Base-by-base conservation (phyloP, 2,888 invertebrate genomes). In the Eulithis prunata region DNA sequence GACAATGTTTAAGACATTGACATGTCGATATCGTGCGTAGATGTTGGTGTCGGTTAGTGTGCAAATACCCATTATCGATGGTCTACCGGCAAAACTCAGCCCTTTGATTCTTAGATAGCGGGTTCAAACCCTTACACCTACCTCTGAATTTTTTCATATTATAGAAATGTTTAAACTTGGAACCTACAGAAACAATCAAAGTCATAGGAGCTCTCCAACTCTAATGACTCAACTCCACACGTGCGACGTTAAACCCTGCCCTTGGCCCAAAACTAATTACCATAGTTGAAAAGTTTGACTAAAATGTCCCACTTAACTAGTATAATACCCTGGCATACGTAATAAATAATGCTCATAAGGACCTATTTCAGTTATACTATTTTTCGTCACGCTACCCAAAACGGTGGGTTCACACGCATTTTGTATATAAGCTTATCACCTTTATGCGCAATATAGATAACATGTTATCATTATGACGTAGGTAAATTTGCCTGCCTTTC, bases 391-490 rank as follows among this genome's bases (percentile, higher is more conserved):
- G 71, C 66, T 46, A 71, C 45, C 38, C 38, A 36, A 57, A 64
- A 71, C 60, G 45, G 66, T 54, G 46, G 41, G 47, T 66, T 56
- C 64, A 57, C 71, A 71, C 66, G 71, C 58, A 65, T 43, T 32
- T 28, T 64, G 52, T 49, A 2, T 21, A 21, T 21, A 11, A 49
- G 21, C 21, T 21, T n/a, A 49, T 49, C 45, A 45, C 45, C n/a
- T n/a, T n/a, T 45, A n/a, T 3, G 45, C 4, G n/a, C 12, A 2
- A 5, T n/a, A 45, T 45, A 45, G 45, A n/a, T 45, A n/a, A 45
- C 41, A 41, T 41, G 6, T 41, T 41, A 41, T 38, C n/a, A 4
- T 32, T 32, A 4, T 32, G 32, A 32, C 32, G 32, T 32, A 32
- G 32, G 32, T 21, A 21, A 1, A 21, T 21, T 21, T 21, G 21